Base-by-base conservation (phyloP, 2,888 invertebrate genomes). In the Teleogryllus oceanicus region DNA sequence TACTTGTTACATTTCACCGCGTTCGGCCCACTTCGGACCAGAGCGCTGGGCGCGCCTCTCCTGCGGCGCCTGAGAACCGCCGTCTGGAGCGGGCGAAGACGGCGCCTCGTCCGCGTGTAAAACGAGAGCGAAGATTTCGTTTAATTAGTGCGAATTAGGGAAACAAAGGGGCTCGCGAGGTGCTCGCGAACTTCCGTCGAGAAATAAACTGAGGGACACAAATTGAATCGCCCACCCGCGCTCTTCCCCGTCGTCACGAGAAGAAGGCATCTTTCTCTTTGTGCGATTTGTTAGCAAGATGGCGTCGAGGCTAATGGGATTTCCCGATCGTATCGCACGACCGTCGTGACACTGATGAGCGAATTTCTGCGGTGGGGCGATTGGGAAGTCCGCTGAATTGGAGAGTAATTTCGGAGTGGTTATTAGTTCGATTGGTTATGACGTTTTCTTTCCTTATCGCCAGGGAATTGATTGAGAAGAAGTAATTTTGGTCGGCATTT, bases 181-280 rank as follows among this genome's bases (percentile, higher is more conserved):
- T 37, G 62, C 62, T 62, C 62, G 16, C 62, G n/a, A 62, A 62
- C 62, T 62, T 62, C 62, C 16, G 62, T n/a, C 62, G 13, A 18
- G 62, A n/a, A 62, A 62, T 62, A 62, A 62, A 62, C 62, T 62
- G 62, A 62, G 62, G 62, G 62, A 62, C 62, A 62, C 62, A 62
- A 62, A 62, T 62, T 62, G 62, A 62, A 62, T 62, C 62, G 62
- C 62, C 62, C 16, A n/a, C 13, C n/a, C 62, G 13, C 62, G 13
- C 62, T 62, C 62, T 62, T 62, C 16, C 16, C 16, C 16, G 37
- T 37, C 37, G 37, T 37, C 37, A 8, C 37, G 37, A 37, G 62
- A 62, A n/a, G 62, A 18, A n/a, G n/a, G 62, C 16, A 11, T 13
- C 62, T 4, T 62, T 62, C 62, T 62, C 62, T 62, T 62, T 62